Percentiles rank a stretch among this genome's conserved stretches.
These are phyloP conservation scores for Athrips mouffetella DNA, from an alignment of 2,888 invertebrate genomes.

Conservation along the genomic window DNA sequence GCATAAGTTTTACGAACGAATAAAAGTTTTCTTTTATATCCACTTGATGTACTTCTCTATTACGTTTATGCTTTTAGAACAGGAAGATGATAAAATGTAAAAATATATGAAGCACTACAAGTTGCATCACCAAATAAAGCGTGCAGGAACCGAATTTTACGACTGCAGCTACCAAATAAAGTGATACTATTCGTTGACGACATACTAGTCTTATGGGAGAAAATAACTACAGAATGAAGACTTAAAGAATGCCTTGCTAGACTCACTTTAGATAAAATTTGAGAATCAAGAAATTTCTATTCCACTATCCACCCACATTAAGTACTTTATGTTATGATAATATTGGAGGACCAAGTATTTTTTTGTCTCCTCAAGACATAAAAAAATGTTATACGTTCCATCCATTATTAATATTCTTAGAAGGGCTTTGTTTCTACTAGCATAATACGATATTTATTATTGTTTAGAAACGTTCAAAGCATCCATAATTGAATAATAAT, in stretches of 20 bases:
- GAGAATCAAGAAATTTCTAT: too few relatives aligned
- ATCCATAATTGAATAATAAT: too few relatives aligned
- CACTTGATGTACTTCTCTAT: too few relatives aligned
- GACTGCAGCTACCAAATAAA: conserved; percentile 1
- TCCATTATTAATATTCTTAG: background rate
- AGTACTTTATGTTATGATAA: background rate
- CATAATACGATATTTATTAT: background rate
- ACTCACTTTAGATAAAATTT: too few relatives aligned
- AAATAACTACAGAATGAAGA: too few relatives aligned
- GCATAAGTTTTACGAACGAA: too few relatives aligned
- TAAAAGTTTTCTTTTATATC: too few relatives aligned
- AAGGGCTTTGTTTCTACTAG: background rate
- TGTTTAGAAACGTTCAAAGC: background rate
- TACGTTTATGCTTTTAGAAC: background rate
- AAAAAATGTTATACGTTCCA: background rate
- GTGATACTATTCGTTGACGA: background rate
- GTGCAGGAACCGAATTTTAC: conserved; percentile 1
- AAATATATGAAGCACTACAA: conserved; percentile 6
- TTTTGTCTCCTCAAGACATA: background rate
- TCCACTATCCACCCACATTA: background rate
- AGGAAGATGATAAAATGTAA: conserved; percentile 5
- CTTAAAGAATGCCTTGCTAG: too few relatives aligned
- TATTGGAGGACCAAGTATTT: background rate
- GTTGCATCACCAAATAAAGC: conserved; percentile 10
- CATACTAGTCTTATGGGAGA: too few relatives aligned